Evolutionary conservation across 2,888 invertebrate genomes (phyloP), one percentile per base, ranked within the genome.

Genomic region (Parnassius orleans): DNA sequence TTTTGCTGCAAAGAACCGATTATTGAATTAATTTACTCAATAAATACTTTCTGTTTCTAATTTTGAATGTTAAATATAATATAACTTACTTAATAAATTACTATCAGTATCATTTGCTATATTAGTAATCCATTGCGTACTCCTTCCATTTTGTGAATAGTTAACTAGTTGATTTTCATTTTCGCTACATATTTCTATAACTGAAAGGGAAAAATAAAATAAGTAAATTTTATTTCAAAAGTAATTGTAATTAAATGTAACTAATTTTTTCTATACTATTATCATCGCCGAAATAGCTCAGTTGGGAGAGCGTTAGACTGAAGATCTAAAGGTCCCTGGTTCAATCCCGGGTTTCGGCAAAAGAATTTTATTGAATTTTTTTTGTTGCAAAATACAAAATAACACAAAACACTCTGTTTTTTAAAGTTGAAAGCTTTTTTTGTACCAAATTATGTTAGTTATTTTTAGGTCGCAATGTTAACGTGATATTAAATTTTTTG

Each of bases 161-260:
- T 77, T 66, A 53, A 87, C 85, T 68, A 90, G 71, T 53, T 75
- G 68, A 52, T 78, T 72, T 52, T 81, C 79, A 60, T 84, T 78
- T 33, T 85, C 84, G 56, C 67, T 73, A 66, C 84, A 84, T 78
- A 81, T 83, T 81, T 91, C 90, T 67, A 91, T 87, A 73, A 90
- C 90, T 91, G 84, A 66, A 85, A 86, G 47, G 42, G 19, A 65
- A 71, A 64, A 66, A 58, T n/a, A 46, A 46, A 42, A 54, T 19
- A 14, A 44, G 51, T 43, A 55, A 44, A 11, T 12, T 24, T 24
- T 15, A 43, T 12, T 47, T 33, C 47, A 53, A 24, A 53, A 53
- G 57, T 33, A 42, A 48, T 24, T 11, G 5, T 42, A 9, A 11
- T 51, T 24, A 19, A 2, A 11, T n/a, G 15, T 14, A n/a, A 51